Conservation (phyloP, 2,113 vertebrate species). For the Poeciliopsis turrubarensis region DNA sequence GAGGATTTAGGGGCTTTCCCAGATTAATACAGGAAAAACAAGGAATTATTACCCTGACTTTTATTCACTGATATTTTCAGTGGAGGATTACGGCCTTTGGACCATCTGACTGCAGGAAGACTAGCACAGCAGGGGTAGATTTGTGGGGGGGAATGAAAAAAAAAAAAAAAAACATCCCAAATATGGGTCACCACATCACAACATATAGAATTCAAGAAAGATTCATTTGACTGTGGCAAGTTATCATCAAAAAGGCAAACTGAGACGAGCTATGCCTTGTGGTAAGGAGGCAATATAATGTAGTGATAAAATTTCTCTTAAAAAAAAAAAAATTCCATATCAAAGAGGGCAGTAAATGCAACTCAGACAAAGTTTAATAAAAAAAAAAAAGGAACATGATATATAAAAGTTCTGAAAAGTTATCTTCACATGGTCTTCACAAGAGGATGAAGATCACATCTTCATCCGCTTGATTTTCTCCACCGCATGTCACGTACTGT, state of each 20-base stretch:
- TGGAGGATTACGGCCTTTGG: slow-evolving; percentile 68
- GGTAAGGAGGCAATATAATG: slow-evolving; percentile 1
- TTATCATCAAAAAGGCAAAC: slow-evolving; percentile 33
- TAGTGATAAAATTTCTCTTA: no score
- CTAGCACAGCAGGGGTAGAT: slow-evolving; percentile 52
- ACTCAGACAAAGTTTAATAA: neutral
- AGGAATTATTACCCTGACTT: slow-evolving; percentile 66
- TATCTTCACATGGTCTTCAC: slow-evolving; percentile 27
- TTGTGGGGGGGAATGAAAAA: neutral
- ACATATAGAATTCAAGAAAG: slow-evolving; percentile 39
- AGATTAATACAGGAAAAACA: slow-evolving; percentile 73
- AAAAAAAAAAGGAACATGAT: neutral
- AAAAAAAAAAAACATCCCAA: slow-evolving; percentile 51
- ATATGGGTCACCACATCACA: slow-evolving; percentile 38
- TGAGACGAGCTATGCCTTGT: slow-evolving; percentile 7
- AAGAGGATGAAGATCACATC: slow-evolving; percentile 11
- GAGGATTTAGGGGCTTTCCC: slow-evolving; percentile 58
- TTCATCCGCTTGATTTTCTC: slow-evolving; percentile 43
- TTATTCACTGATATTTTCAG: slow-evolving; percentile 61
- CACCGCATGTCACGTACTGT: slow-evolving; percentile 55
- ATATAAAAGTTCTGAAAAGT: neutral
- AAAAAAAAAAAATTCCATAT: neutral
- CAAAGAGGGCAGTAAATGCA: slow-evolving; percentile 21
- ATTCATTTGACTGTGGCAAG: slow-evolving; percentile 37
- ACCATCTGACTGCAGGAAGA: slow-evolving; percentile 55